Percentiles rank a stretch among this genome's conserved stretches.
phyloP scores from a whole-genome alignment of 2,797 vertebrate species.

The Hypotaenidia philippensis region DNA sequence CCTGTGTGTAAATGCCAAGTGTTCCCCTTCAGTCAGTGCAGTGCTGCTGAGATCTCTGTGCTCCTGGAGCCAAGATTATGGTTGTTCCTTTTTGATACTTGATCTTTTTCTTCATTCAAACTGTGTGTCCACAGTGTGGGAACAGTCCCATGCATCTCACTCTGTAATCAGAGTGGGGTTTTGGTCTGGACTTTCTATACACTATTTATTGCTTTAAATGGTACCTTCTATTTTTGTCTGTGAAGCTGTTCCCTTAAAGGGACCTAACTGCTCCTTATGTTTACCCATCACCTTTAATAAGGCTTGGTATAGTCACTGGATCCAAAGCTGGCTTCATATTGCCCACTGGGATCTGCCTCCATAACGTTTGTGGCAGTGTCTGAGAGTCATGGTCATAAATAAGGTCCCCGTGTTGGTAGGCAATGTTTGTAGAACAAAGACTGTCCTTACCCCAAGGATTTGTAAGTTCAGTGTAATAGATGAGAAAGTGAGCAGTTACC shows the following conservation, averaged over 20 bases:
- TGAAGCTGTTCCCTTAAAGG: neutral
- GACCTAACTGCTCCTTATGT: constrained; percentile 22
- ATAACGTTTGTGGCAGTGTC: neutral
- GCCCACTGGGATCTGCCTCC: neutral
- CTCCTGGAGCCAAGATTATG: constrained; percentile 19
- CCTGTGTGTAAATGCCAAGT: neutral
- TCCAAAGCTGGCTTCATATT: neutral
- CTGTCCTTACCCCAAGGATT: neutral
- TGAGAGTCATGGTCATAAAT: neutral
- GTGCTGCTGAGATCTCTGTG: neutral
- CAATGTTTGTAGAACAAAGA: neutral
- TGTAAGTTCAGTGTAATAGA: neutral
- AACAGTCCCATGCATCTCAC: neutral
- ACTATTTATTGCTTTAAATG: constrained; percentile 17
- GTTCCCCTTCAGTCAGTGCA: neutral
- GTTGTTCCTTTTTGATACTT: constrained; percentile 34
- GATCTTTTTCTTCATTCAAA: constrained; percentile 28
- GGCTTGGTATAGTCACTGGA: neutral
- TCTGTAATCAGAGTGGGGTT: constrained; percentile 50
- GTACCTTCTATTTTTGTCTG: constrained; percentile 37
- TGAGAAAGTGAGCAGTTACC: neutral
- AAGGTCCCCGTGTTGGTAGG: neutral
- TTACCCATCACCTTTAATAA: constrained; percentile 26
- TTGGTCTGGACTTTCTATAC: constrained; percentile 10
- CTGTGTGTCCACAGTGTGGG: neutral